Evolutionary conservation across 2,113 vertebrate genomes (phyloP).

Genomic region (Corythoichthys intestinalis): DNA sequence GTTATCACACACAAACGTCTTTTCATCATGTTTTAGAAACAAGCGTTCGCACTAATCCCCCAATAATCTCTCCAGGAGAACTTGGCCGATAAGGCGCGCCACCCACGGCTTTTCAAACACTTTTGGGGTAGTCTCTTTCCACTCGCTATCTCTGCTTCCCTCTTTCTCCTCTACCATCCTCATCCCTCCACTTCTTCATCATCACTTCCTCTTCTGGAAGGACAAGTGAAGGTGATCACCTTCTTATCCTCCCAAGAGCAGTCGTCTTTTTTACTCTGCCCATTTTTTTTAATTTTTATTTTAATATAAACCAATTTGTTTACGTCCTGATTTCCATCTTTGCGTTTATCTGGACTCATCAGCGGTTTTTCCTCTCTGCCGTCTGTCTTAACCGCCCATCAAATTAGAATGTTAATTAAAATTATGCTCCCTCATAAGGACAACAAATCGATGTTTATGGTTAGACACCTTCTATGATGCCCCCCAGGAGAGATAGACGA

Average conservation of each 20-base stretch:
- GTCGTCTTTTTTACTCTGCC: conserved; percentile 27
- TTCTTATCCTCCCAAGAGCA: conserved; percentile 33
- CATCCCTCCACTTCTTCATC: conserved; percentile 32
- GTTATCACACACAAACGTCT: conserved; percentile 73
- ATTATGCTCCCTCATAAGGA: conserved; percentile 56
- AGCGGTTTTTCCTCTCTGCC: conserved; percentile 51
- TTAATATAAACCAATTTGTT: conserved; percentile 53
- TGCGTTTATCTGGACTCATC: conserved; percentile 55
- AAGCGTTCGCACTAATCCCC: conserved; percentile 78
- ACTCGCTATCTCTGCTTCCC: conserved; percentile 41
- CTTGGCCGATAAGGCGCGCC: conserved; percentile 74
- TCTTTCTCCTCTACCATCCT: conserved; percentile 26
- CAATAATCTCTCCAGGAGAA: conserved; percentile 81
- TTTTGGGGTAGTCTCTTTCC: conserved; percentile 62
- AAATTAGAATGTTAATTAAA: conserved; percentile 71
- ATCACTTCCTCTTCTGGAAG: conserved; percentile 50
- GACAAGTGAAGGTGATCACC: conserved; percentile 69
- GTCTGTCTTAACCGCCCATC: conserved; percentile 57
- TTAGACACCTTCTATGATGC: conserved; percentile 48
- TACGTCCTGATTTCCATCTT: conserved; percentile 59
- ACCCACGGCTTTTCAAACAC: conserved; percentile 75
- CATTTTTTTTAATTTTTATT: conserved; percentile 8
- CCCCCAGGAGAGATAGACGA: conserved; percentile 31
- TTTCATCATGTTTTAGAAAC: conserved; percentile 84
- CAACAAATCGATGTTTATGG: conserved; percentile 59